phyloP scores from a whole-genome alignment of 2,888 invertebrate species.

The Drosophila longiperda region DNA sequence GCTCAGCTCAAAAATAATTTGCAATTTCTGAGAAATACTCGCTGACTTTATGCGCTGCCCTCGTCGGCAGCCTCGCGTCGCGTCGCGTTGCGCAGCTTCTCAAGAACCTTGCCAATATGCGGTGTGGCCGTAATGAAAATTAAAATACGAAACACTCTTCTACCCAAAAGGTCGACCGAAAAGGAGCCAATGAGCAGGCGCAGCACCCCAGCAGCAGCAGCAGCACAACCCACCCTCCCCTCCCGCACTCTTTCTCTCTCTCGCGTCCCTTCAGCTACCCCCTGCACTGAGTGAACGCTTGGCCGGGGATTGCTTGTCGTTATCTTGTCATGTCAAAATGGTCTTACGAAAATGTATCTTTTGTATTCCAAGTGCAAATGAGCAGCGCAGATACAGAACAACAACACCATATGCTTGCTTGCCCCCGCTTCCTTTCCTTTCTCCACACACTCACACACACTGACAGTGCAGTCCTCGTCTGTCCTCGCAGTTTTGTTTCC shows the following conservation, averaged over 20 bases:
- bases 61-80: neutral
- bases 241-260: neutral
- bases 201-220: constrained; percentile 50
- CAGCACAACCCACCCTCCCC: constrained; percentile 6
- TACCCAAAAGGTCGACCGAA: constrained; percentile 70
- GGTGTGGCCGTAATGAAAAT: constrained; percentile 78
- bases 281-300: constrained; percentile 38
- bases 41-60: constrained; percentile 64
- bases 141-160: constrained; percentile 74
- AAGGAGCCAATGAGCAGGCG: constrained; percentile 63
- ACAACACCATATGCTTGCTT: constrained; percentile 8
- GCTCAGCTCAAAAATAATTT: constrained; percentile 82
- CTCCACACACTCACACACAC: neutral
- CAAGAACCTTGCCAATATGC: constrained; percentile 71
- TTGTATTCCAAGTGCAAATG: constrained; percentile 82
- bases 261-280: neutral
- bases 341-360: constrained; percentile 82
- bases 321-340: constrained; percentile 84
- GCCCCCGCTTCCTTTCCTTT: neutral
- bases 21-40: constrained; percentile 83
- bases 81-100: constrained; percentile 58
- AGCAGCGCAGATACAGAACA: constrained; percentile 70
- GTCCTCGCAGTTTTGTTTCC: constrained; percentile 54
- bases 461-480: constrained; percentile 3
- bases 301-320: constrained; percentile 79